phyloP scores from a whole-genome alignment of 2,113 vertebrate species.

The Bufo gargarizans region DNA sequence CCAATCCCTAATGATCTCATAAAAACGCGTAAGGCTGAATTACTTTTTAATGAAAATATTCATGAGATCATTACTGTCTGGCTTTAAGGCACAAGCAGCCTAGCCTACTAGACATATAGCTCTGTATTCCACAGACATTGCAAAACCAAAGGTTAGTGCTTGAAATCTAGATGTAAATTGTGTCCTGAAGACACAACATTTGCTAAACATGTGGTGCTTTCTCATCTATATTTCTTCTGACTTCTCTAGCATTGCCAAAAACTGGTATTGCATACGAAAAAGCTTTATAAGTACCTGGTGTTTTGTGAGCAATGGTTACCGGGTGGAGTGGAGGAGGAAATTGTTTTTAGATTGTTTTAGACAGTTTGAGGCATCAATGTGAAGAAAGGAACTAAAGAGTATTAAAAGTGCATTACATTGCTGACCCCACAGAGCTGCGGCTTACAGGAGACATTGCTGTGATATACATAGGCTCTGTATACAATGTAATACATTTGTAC shows the following conservation, averaged over 20 bases:
- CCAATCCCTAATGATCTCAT: conserved; percentile 52
- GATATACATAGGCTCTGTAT: not conserved
- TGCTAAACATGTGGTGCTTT: not conserved
- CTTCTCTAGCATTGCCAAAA: not conserved
- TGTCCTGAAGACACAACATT: conserved; percentile 24
- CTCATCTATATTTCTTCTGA: not conserved
- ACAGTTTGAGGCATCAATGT: not conserved
- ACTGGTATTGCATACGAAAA: not conserved
- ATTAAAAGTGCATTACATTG: not conserved
- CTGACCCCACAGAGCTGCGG: not conserved
- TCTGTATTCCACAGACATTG: conserved; percentile 29
- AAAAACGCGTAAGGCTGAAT: conserved; percentile 45
- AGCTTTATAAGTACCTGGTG: not conserved
- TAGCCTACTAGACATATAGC: conserved; percentile 8
- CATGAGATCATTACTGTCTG: conserved; percentile 53
- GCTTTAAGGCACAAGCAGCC: conserved; percentile 38
- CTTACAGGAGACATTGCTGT: not conserved
- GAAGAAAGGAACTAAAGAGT: not conserved
- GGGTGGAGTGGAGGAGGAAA: not conserved
- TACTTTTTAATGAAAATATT: conserved; percentile 58
- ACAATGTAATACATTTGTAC: not conserved
- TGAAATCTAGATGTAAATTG: conserved; percentile 38
- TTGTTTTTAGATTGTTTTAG: not conserved
- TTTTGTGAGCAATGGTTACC: not conserved
- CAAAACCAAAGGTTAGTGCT: conserved; percentile 40